Base-by-base conservation (phyloP, 2,888 invertebrate species). In the Sinopyrophorus schimmeli region DNA sequence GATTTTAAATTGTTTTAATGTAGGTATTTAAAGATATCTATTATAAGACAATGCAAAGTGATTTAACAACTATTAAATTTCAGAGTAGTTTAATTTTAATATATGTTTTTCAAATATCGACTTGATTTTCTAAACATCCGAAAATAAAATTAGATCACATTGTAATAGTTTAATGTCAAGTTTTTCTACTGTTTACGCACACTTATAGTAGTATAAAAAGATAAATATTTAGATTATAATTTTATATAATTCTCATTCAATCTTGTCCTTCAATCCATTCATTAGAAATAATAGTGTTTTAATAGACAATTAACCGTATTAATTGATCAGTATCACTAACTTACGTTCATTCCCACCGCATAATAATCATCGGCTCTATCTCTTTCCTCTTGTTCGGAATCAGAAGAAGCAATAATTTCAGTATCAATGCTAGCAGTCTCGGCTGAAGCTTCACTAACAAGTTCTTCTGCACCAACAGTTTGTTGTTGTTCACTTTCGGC, bases 271-370 rank as follows among this genome's bases (percentile, higher is more conserved):
- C 5, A 21, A 21, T n/a, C 7, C 9, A 2, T 21, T 18, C 21
- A n/a, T n/a, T 21, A n/a, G n/a, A 21, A 2, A 21, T 2, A 21
- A 21, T 21, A n/a, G 21, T 21, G 2, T 5, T 2, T n/a, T n/a
- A 21, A 21, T n/a, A 5, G 5, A 21, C 9, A 9, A 21, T 9
- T 3, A 21, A 21, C 9, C 4, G 3, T 18, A 18, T 18, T 6
- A 18, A 18, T 3, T 18, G 18, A n/a, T n/a, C n/a, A n/a, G n/a
- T 24, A 5, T n/a, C 9, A 28, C 9, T 31, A 66, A 86, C 88
- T 86, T 74, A 89, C 89, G 71, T 89, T 89, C 80, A 84, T 84
- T 26, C 84, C 87, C 51, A 84, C 76, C 9, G 84, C 81, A 59
- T 84, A 79, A 46, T 85, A 77, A 51, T 83, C 80, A n/a, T n/a